Base-by-base conservation (phyloP, 92 coral and sea anemone genomes). In the Bergia puertoricense region DNA sequence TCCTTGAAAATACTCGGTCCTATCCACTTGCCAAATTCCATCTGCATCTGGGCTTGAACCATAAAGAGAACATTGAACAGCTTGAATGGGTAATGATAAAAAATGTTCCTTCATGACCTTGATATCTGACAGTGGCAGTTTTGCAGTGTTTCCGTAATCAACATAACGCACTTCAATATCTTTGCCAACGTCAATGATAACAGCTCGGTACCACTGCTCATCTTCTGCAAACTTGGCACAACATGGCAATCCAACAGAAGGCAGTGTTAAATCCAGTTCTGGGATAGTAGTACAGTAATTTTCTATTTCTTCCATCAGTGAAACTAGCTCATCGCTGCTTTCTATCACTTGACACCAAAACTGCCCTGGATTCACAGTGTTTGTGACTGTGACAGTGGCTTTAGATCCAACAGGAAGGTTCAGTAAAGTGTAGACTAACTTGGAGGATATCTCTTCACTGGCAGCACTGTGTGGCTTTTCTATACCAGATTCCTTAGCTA, bases 1-100 rank as follows among this genome's bases (percentile, higher is more conserved):
- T 81, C 81, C 82, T 38, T 62, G 77, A 51, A 90, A 90, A 62
- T 86, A 80, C 15, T 81, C 88, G 7, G 81, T 81, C 15, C 85
- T 93, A 82, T 91, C 95, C 9, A 68, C 71, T 1, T 98, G 92
- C 99, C 99, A 97, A 1, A 85, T 88, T 0, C 89, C 92, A 68
- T 86, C 87, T 16, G 59, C 74, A 65, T 23, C 56, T 16, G 98
- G 98, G 36, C 89, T 82, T 2, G 93, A 85, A 20, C 90, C 93
- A 38, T 90, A 71, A 3, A 90, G 82, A 0, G 73, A 37, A 36
- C 93, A 86, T 40, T 81, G 80, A 68, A 90, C 59, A 50, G 90
- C 88, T 76, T 90, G 93, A 14, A 90, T 14, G 15, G 93, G 93
- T 2, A 90, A 50, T 8, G 80, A 76, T 15, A 81, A 67, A 15